Conservation (phyloP, 2,888 invertebrate genomes). For the Drymonia ruficornis region DNA sequence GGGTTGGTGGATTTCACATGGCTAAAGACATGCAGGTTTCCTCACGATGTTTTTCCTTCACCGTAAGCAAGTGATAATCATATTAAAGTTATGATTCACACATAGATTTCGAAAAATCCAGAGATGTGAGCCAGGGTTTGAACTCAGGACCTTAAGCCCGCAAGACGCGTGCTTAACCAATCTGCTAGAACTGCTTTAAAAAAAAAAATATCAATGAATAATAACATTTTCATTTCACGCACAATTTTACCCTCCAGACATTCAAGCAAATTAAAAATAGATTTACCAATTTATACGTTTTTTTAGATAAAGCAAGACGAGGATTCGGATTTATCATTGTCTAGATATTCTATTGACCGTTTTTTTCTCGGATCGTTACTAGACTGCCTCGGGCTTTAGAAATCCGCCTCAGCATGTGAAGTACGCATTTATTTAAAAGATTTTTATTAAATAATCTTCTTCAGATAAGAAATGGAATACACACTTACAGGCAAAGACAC, state of each 20-base stretch:
- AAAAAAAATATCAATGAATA: no score
- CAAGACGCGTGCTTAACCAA: no score
- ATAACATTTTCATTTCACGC: no score
- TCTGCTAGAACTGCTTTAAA: no score
- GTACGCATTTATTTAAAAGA: background rate
- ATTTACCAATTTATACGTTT: constrained; percentile 8
- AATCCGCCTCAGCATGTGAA: background rate
- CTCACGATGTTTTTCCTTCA: no score
- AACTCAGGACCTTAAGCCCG: no score
- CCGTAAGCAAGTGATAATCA: no score
- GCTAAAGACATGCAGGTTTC: no score
- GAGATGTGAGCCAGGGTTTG: no score
- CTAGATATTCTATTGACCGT: constrained; percentile 21
- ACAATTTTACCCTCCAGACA: background rate
- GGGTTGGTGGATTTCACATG: no score
- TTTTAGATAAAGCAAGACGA: constrained; percentile 9
- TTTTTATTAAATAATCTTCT: background rate
- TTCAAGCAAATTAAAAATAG: constrained; percentile 12
- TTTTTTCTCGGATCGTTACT: constrained; percentile 21
- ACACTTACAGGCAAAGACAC: background rate
- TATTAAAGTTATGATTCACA: no score
- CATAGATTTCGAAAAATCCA: no score
- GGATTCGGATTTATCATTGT: constrained; percentile 19
- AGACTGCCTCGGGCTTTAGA: background rate
- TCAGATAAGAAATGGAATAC: background rate